phyloP scores from a whole-genome alignment of 2,113 vertebrate species.

The Phoxinus phoxinus region DNA sequence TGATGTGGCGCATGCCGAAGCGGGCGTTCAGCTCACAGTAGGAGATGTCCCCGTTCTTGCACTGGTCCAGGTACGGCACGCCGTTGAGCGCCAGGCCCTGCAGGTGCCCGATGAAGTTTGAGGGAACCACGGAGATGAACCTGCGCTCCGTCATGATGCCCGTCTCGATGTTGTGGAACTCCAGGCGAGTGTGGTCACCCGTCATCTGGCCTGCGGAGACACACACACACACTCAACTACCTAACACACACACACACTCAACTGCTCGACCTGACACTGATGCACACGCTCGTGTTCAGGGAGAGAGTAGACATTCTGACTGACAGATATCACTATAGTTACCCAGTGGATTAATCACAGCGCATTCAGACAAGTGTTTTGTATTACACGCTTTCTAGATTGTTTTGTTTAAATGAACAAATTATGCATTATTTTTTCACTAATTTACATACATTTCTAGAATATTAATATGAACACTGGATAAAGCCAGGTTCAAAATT shows the following conservation, averaged over 20 bases:
- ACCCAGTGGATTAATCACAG: background rate
- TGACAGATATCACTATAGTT: background rate
- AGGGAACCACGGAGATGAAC: constrained; percentile 90
- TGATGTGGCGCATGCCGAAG: constrained; percentile 89
- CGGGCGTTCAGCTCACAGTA: constrained; percentile 94
- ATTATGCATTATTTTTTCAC: background rate
- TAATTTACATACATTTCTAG: background rate
- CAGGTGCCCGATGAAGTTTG: constrained; percentile 94
- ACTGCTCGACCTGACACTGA: no score
- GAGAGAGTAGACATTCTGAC: no score
- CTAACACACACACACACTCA: background rate
- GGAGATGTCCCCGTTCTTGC: constrained; percentile 93
- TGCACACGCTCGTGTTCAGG: no score
- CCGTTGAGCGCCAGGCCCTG: constrained; percentile 90
- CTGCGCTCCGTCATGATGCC: constrained; percentile 95
- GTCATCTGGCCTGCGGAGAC: constrained; percentile 86
- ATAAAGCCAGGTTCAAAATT: background rate
- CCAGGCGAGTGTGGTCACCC: constrained; percentile 89
- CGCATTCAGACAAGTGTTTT: background rate
- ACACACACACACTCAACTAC: background rate
- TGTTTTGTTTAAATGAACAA: background rate
- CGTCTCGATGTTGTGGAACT: constrained; percentile 95
- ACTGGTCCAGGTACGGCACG: constrained; percentile 91
- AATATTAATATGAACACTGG: background rate
- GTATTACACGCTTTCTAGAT: background rate